Base-by-base conservation (phyloP, 2,797 vertebrate species). In the Ataeniobius toweri region DNA sequence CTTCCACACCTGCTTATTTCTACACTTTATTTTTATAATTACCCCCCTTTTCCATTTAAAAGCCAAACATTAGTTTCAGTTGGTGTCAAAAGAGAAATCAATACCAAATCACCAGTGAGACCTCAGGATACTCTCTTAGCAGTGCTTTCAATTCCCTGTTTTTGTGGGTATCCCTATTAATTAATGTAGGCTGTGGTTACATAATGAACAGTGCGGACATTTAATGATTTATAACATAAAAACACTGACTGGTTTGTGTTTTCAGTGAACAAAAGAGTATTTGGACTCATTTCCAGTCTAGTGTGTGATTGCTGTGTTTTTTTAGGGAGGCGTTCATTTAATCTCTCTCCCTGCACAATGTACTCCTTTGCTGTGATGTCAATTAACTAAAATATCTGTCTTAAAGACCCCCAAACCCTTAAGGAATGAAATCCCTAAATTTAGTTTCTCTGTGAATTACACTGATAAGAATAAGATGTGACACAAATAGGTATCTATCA, bases 211-310 rank as follows among this genome's bases (percentile, higher is more conserved):
- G 63, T 5, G 74, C 75, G 70, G 63, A 80, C 82, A 83, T 8
- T 24, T 85, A 72, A 83, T 93, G 93, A 94, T 94, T 92, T 90
- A 94, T 94, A 91, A 88, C 26, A 65, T 76, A 70, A 85, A 92
- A 93, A 93, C 86, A 90, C 46, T 3, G 63, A 18, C 22, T 85
- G 65, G 80, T 90, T 90, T 91, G 82, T 76, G 63, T 86, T 91
- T 78, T 90, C 79, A 90, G 73, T 85, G 86, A 92, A 88, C 76
- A 86, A 82, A 89, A 82, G 83, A 83, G 68, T 88, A 89, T 89
- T 85, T 88, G 83, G 75, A 63, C 80, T 86, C 56, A 77, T 91
- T 89, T 89, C 73, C 83, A 90, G 82, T 84, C 78, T 85, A 85
- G 85, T 83, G 84, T 87, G 55, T 92, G 89, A 91, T 89, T 90